These are phyloP conservation scores for Nothobranchius furzeri DNA, from an alignment of 2,113 vertebrate genomes.

Conservation along the genomic window DNA sequence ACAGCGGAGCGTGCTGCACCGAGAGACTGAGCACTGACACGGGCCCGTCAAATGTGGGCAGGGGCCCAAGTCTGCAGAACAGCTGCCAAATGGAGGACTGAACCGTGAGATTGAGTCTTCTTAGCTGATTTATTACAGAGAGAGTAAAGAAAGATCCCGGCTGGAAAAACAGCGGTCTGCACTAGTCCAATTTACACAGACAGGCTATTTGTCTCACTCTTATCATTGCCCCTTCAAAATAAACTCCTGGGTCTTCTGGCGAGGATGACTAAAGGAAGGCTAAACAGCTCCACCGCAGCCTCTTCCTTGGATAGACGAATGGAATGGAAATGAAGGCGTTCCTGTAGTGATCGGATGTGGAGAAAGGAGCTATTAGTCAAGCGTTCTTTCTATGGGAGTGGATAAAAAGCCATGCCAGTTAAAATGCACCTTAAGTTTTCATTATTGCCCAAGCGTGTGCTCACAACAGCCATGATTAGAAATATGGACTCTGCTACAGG, in stretches of 20 bases:
- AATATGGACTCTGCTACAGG: slow-evolving; percentile 22
- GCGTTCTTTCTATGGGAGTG: background rate
- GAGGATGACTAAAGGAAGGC: slow-evolving; percentile 17
- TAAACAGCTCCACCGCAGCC: background rate
- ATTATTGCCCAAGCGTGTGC: slow-evolving; percentile 39
- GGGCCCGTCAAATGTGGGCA: slow-evolving; percentile 24
- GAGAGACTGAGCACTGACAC: slow-evolving; percentile 38
- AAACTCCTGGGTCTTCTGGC: slow-evolving; percentile 12
- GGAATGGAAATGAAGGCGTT: background rate
- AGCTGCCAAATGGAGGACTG: slow-evolving; percentile 25
- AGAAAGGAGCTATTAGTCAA: background rate
- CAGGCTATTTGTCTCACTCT: slow-evolving; percentile 34
- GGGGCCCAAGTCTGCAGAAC: slow-evolving; percentile 30
- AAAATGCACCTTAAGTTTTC: slow-evolving; percentile 51
- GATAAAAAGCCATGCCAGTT: slow-evolving; percentile 18
- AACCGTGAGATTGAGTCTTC: slow-evolving; percentile 41
- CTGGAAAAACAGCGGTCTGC: slow-evolving; percentile 14
- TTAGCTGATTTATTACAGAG: slow-evolving; percentile 40
- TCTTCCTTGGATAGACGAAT: background rate
- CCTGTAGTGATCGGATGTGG: background rate
- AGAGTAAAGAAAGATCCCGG: slow-evolving; percentile 27
- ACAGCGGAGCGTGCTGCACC: slow-evolving; percentile 45
- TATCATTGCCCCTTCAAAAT: slow-evolving; percentile 23
- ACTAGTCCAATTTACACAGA: slow-evolving; percentile 16
- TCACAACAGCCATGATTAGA: slow-evolving; percentile 48